Conservation (phyloP, 1,140 invertebrate genomes). For the Reticulitermes speratus region DNA sequence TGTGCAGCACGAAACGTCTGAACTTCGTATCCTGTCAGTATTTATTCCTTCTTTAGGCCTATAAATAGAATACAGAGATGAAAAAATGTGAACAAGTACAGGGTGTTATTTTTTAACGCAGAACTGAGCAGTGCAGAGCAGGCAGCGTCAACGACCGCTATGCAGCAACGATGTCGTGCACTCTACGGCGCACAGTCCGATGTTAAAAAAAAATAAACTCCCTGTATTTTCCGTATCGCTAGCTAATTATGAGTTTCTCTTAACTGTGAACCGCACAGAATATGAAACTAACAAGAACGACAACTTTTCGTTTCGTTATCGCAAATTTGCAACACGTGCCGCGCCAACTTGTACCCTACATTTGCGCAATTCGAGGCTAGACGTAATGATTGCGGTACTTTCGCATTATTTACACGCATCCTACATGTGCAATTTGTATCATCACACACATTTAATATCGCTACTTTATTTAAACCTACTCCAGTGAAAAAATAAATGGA, state of each 20-base stretch:
- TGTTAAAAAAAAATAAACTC: too few species aligned
- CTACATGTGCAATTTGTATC: neutral
- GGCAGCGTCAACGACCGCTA: too few species aligned
- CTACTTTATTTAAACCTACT: constrained; percentile 27
- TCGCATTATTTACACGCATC: constrained; percentile 25
- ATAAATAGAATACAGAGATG: neutral
- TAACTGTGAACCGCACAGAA: neutral
- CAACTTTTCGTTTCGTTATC: neutral
- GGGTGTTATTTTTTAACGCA: too few species aligned
- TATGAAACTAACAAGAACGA: neutral
- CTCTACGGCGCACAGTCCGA: too few species aligned
- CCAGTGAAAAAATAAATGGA: constrained; percentile 35
- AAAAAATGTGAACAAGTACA: neutral
- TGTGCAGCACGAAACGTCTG: neutral
- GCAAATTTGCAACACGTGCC: neutral
- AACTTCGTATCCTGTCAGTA: neutral
- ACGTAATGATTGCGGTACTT: neutral
- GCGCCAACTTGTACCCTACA: neutral
- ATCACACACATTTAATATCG: constrained; percentile 17
- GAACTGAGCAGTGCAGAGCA: too few species aligned
- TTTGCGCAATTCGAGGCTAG: neutral
- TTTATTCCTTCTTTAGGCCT: neutral
- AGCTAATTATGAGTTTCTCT: neutral
- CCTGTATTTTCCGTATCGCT: neutral
- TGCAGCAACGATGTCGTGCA: too few species aligned